phyloP scores from a whole-genome alignment of 2,888 invertebrate species.

The Cosmia pyralina region DNA sequence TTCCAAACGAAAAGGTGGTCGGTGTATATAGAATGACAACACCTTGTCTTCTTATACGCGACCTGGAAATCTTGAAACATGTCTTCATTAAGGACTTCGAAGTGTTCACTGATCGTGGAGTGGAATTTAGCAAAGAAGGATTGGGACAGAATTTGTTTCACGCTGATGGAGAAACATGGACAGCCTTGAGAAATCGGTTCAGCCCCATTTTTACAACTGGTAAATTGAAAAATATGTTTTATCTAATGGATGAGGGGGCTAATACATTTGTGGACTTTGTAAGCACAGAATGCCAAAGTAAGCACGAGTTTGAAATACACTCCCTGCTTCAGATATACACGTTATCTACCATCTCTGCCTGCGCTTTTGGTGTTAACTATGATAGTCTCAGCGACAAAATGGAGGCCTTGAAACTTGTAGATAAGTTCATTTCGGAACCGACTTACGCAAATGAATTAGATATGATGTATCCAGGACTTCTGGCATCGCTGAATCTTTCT shows the following conservation, averaged over 20 bases:
- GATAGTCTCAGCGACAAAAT: conserved; percentile 63
- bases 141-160: conserved; percentile 77
- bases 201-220: conserved; percentile 78
- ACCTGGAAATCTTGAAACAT: conserved; percentile 77
- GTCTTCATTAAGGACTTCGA: conserved; percentile 79
- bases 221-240: conserved; percentile 79
- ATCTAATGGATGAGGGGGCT: conserved; percentile 71
- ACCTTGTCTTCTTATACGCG: conserved; percentile 74
- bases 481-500: conserved; percentile 68
- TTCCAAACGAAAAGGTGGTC: conserved; percentile 76
- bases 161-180: conserved; percentile 76
- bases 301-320: conserved; percentile 68
- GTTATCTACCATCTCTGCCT: conserved; percentile 71
- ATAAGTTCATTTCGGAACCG: conserved; percentile 52
- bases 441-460: conserved; percentile 65
- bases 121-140: conserved; percentile 73
- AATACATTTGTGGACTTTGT: conserved; percentile 70
- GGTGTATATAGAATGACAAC: conserved; percentile 76
- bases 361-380: conserved; percentile 74
- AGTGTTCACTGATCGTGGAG: conserved; percentile 74
- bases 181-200: conserved; percentile 71
- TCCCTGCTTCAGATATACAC: conserved; percentile 71
- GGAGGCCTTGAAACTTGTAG: conserved; percentile 51
- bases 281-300: conserved; percentile 36
- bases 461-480: conserved; percentile 75